Conservation (phyloP, 2,113 vertebrate genomes). For the Gnathonemus longibarbis region DNA sequence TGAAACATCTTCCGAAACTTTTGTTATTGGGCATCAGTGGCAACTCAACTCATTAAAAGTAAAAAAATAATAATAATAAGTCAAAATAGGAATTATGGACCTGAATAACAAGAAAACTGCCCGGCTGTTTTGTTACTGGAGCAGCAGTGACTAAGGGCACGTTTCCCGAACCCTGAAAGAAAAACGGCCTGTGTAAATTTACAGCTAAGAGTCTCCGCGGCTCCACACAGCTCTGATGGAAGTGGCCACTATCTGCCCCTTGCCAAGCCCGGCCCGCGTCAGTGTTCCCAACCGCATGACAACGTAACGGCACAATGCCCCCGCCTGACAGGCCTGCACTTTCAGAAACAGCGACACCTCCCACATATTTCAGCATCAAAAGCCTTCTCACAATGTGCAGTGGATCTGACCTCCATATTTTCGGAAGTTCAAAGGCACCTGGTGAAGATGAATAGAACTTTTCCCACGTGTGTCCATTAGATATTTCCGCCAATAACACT, state of each 20-base stretch:
- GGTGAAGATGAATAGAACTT: not conserved
- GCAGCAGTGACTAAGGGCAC: not conserved
- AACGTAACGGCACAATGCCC: not conserved
- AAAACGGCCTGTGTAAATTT: not conserved
- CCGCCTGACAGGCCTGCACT: not conserved
- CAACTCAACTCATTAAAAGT: not conserved
- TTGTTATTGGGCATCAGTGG: not conserved
- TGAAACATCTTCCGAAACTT: not conserved
- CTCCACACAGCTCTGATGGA: not conserved
- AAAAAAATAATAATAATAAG: not conserved
- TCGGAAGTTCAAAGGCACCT: not conserved
- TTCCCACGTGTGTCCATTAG: not conserved
- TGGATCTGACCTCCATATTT: not conserved
- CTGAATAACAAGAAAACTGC: not conserved
- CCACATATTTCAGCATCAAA: not conserved
- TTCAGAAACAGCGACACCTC: not conserved
- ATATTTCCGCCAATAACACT: not conserved
- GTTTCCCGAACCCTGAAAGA: not conserved
- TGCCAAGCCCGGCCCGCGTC: not conserved
- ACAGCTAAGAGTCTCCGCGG: not conserved
- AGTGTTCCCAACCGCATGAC: not conserved
- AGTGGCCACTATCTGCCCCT: not conserved
- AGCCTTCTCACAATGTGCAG: not conserved
- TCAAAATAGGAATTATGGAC: not conserved
- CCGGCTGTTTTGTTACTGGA: not conserved